These are phyloP conservation scores for Sitophilus oryzae DNA, from an alignment of 1,140 invertebrate genomes.

Conservation along the genomic window DNA sequence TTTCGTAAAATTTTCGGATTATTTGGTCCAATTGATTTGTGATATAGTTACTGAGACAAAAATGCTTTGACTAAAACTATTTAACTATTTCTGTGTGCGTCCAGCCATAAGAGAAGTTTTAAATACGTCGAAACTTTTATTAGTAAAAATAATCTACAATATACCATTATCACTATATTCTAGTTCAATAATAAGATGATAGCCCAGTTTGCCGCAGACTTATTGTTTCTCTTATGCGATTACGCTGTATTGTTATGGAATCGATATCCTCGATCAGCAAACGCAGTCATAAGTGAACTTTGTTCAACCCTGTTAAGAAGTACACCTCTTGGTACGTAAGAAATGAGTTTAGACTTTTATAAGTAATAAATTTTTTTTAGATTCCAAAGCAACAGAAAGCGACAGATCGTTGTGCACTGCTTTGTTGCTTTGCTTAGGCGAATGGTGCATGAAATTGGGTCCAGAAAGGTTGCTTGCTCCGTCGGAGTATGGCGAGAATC, in stretches of 20 bases:
- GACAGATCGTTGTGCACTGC: conserved; percentile 73
- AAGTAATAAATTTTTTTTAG: conserved; percentile 7
- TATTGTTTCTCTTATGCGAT: conserved; percentile 73
- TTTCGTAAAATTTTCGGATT: no score
- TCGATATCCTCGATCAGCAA: conserved; percentile 71
- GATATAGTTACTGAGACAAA: no score
- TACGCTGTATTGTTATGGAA: conserved; percentile 68
- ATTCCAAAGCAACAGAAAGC: conserved; percentile 47
- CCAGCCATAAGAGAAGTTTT: no score
- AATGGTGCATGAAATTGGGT: conserved; percentile 83
- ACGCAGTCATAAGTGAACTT: conserved; percentile 57
- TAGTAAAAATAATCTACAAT: no score
- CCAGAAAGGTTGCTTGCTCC: conserved; percentile 45
- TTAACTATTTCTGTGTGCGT: no score
- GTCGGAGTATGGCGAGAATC: conserved; percentile 42
- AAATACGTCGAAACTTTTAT: no score
- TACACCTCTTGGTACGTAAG: conserved; percentile 28
- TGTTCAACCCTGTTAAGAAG: conserved; percentile 48
- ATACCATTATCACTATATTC: conserved; percentile 30
- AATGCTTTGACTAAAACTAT: no score
- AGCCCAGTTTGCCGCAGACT: conserved; percentile 82
- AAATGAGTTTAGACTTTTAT: neutral
- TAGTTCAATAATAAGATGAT: conserved; percentile 80
- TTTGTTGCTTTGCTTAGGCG: conserved; percentile 82
- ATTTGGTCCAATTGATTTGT: no score